Evolutionary conservation across 2,888 invertebrate species (phyloP).

Genomic region (Caradrina kadenii): DNA sequence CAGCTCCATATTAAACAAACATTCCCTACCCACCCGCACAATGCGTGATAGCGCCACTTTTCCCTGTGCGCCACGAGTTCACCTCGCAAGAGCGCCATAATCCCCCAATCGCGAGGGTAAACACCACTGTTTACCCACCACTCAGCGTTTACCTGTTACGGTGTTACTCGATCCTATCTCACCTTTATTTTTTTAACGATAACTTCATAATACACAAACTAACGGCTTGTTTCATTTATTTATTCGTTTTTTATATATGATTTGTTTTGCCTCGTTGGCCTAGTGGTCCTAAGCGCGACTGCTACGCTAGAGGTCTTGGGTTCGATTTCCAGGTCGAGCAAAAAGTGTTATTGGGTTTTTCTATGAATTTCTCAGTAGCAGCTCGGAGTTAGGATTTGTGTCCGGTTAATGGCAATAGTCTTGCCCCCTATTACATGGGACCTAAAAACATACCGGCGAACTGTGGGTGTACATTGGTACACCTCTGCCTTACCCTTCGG

Average conservation of each 20-base stretch:
- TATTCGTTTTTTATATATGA: background rate
- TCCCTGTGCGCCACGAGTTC: slow-evolving; percentile 31
- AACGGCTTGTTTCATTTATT: slow-evolving; percentile 15
- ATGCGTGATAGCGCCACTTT: slow-evolving; percentile 38
- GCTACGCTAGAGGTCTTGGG: too few species aligned
- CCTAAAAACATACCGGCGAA: too few species aligned
- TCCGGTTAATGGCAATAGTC: too few species aligned
- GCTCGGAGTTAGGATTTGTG: too few species aligned
- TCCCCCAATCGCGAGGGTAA: slow-evolving; percentile 65
- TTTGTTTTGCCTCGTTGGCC: too few species aligned
- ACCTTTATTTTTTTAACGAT: slow-evolving; percentile 55
- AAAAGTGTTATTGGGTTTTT: too few species aligned
- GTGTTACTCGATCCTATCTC: slow-evolving; percentile 47
- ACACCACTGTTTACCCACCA: slow-evolving; percentile 63
- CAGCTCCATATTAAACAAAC: slow-evolving; percentile 20
- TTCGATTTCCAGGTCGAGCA: too few species aligned
- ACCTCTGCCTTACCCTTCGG: too few species aligned
- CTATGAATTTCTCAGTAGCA: too few species aligned
- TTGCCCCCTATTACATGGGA: too few species aligned
- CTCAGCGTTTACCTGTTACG: slow-evolving; percentile 61
- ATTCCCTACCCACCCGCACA: slow-evolving; percentile 12
- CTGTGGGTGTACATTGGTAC: too few species aligned
- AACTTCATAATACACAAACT: slow-evolving; percentile 46
- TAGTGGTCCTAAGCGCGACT: too few species aligned
- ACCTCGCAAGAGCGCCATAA: slow-evolving; percentile 53